A percentile compares a stretch with the other conserved stretches of the same genome.
phyloP scores from a whole-genome alignment of 92 coral and sea anemone species.

The Galaxea fascicularis region DNA sequence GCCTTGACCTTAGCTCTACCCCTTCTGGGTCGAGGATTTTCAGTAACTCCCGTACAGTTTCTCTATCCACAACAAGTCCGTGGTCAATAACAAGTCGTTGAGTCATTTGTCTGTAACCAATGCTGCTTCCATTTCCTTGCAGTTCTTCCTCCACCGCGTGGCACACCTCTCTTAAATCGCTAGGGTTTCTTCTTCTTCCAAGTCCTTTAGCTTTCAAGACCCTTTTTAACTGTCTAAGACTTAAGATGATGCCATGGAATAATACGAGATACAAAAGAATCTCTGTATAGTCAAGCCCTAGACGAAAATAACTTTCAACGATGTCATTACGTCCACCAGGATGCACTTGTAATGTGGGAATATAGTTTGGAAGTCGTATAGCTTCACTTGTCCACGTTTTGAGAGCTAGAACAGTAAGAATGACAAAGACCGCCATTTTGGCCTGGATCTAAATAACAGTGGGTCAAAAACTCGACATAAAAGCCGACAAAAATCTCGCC shows the following conservation, averaged over 20 bases:
- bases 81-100: constrained; percentile 16
- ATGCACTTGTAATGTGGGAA: constrained; percentile 14
- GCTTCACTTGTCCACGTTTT: background rate
- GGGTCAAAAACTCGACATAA: too few relatives aligned
- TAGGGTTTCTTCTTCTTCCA: constrained; percentile 19
- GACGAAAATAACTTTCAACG: constrained; percentile 41
- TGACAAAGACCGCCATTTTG: too few relatives aligned
- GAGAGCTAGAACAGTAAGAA: too few relatives aligned
- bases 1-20: constrained; percentile 10
- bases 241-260: constrained; percentile 10
- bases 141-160: constrained; percentile 17
- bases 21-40: constrained; percentile 21
- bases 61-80: constrained; percentile 18
- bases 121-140: constrained; percentile 14
- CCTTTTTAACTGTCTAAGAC: constrained; percentile 4
- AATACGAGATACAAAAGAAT: constrained; percentile 26
- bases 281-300: constrained; percentile 32
- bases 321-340: constrained; percentile 45
- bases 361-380: constrained; percentile 33
- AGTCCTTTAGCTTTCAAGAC: constrained; percentile 23
- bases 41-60: constrained; percentile 1
- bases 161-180: constrained; percentile 13
- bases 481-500: too few relatives aligned
- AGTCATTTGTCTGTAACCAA: constrained; percentile 25
- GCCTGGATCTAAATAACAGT: too few relatives aligned